These are phyloP conservation scores for Harmothoe impar DNA, from an alignment of 2,888 invertebrate genomes.

Conservation along the genomic window DNA sequence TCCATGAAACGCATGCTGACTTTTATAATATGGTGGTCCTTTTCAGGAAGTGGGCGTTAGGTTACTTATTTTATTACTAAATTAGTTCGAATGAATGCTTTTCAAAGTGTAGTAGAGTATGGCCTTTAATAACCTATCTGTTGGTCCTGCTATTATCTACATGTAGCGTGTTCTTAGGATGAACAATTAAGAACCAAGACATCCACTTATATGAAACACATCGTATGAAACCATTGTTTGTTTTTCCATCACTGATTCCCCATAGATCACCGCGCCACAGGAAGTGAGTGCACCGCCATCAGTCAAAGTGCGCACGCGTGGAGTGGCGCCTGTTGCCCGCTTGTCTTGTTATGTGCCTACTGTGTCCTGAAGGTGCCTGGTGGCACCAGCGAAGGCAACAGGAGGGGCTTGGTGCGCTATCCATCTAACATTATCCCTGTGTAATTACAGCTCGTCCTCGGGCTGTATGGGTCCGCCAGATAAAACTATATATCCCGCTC, in stretches of 20 bases:
- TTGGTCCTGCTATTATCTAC: no score
- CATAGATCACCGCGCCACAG: not conserved
- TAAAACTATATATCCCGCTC: constrained; percentile 26
- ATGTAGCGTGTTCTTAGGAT: no score
- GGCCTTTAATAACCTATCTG: no score
- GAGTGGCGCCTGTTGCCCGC: constrained; percentile 1
- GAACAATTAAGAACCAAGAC: no score
- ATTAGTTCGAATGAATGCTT: no score
- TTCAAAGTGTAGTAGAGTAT: no score
- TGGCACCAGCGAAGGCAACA: not conserved
- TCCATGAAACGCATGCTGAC: no score
- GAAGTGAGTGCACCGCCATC: not conserved
- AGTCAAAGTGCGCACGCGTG: constrained; percentile 8
- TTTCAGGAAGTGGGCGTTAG: no score
- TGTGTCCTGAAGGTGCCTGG: constrained; percentile 20
- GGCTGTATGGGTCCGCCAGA: constrained; percentile 20
- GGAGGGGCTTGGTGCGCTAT: not conserved
- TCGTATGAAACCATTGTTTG: not conserved
- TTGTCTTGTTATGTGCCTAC: not conserved
- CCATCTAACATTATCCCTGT: constrained; percentile 2
- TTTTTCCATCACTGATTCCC: not conserved
- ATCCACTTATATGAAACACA: no score
- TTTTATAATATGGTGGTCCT: no score
- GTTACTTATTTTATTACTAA: no score
- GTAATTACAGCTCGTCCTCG: constrained; percentile 21